Evolutionary conservation across 2,888 invertebrate genomes (phyloP), one percentile per base, ranked within the genome.

Genomic region (Onchidella celtica): DNA sequence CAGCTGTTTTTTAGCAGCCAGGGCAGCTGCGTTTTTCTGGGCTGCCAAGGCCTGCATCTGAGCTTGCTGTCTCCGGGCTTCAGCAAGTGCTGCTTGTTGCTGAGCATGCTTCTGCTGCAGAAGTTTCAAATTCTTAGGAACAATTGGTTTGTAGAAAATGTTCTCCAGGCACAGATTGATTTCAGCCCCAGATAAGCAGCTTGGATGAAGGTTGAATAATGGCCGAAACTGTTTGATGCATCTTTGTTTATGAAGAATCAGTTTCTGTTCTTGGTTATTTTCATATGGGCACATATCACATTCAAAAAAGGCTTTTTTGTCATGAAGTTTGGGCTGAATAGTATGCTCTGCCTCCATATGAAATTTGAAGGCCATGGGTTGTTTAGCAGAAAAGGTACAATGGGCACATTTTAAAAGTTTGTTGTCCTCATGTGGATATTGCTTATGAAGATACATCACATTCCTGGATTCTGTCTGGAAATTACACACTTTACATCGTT

Each of bases 211-310:
- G 94, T 98, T 98, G 68, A 95, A 94, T 86, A 97, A 97, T 0
- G 97, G 96, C 92, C 97, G 96, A 94, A 97, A 98, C 92, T 97
- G 97, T 93, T 97, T 97, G 63, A 96, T 95, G 93, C 98, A 98
- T 1, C 97, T 96, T 83, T 97, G 95, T 86, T 96, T 95, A 94
- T 98, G 98, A 59, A 97, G 95, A 0, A 96, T 97, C 88, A 98
- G 94, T 93, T 97, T 97, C 38, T 97, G 97, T 93, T 97, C 98
- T 78, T 97, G 97, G 90, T 97, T 97, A 89, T 97, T 97, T 93
- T 98, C 98, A 91, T 97, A 98, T 0, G 97, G 97, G 94, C 98
- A 98, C 91, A 97, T 97, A 0, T 97, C 96, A 92, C 98, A 98
- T 92, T 97, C 97, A 93, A 97, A 97, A 93, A 96, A 96, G 0